These are phyloP conservation scores for Cyanoramphus novaezelandiae DNA, from an alignment of 2,113 vertebrate species.

Conservation along the genomic window DNA sequence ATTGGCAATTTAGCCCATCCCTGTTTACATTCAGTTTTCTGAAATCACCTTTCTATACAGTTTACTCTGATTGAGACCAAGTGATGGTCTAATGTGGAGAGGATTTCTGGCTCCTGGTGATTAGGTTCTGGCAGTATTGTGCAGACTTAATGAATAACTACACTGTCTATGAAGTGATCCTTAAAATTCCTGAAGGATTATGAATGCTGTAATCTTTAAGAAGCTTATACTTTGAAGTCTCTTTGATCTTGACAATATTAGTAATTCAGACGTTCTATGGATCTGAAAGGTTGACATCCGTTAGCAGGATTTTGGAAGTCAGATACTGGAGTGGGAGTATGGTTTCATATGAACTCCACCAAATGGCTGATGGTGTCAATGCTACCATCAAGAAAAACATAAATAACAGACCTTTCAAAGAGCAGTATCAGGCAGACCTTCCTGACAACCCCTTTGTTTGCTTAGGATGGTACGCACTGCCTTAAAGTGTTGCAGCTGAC, in stretches of 20 bases:
- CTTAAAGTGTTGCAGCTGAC: not conserved
- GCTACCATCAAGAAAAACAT: not conserved
- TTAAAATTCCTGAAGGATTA: conserved; percentile 33
- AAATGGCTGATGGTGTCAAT: not conserved
- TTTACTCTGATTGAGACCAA: not conserved
- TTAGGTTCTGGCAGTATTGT: not conserved
- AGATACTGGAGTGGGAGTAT: not conserved
- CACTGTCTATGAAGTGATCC: not conserved
- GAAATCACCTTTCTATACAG: not conserved
- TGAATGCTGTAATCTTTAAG: conserved; percentile 2
- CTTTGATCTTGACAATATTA: conserved; percentile 43
- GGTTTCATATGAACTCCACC: not conserved
- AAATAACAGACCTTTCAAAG: not conserved
- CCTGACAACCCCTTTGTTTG: not conserved
- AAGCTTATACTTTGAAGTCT: conserved; percentile 8
- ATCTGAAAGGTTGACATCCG: not conserved
- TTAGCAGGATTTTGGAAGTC: not conserved
- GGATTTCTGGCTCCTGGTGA: conserved; percentile 1
- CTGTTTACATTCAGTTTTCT: not conserved
- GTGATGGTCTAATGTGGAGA: not conserved
- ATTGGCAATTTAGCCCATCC: not conserved
- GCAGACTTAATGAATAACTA: not conserved
- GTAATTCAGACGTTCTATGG: not conserved
- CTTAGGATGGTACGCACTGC: not conserved
- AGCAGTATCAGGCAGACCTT: not conserved